Conservation (phyloP, 2,888 invertebrate genomes). For the Halictus ligatus region DNA sequence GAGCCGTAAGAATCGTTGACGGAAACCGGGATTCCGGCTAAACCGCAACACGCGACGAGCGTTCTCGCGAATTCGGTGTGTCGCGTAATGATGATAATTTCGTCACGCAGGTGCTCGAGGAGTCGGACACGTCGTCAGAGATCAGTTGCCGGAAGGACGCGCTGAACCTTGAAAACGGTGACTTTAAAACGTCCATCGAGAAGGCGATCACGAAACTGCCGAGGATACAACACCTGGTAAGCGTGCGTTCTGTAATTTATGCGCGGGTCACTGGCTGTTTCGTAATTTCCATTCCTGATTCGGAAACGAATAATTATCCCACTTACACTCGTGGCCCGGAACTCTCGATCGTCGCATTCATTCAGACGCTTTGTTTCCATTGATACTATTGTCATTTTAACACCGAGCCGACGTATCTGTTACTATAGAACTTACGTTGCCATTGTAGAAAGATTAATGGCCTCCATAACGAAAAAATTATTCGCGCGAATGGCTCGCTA, state of each 20-base stretch:
- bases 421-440: neutral
- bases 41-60: slow-evolving; percentile 3
- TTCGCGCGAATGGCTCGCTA: neutral
- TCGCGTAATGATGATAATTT: slow-evolving; percentile 61
- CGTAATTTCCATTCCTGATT: neutral
- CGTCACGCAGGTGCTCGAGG: slow-evolving; percentile 84
- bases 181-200: slow-evolving; percentile 82
- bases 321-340: neutral
- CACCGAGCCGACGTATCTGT: neutral
- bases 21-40: neutral
- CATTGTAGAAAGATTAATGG: neutral
- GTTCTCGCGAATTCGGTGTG: neutral
- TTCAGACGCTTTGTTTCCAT: neutral
- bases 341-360: neutral
- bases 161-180: slow-evolving; percentile 82
- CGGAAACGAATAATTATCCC: neutral
- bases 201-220: slow-evolving; percentile 83
- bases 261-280: neutral
- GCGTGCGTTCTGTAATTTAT: slow-evolving; percentile 29
- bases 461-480: neutral
- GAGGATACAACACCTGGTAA: slow-evolving; percentile 83
- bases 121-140: slow-evolving; percentile 85
- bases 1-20: neutral
- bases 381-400: slow-evolving; percentile 1
- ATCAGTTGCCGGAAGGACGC: slow-evolving; percentile 84